Evolutionary conservation across 2,113 vertebrate genomes (phyloP).

Genomic region (Takifugu flavidus): DNA sequence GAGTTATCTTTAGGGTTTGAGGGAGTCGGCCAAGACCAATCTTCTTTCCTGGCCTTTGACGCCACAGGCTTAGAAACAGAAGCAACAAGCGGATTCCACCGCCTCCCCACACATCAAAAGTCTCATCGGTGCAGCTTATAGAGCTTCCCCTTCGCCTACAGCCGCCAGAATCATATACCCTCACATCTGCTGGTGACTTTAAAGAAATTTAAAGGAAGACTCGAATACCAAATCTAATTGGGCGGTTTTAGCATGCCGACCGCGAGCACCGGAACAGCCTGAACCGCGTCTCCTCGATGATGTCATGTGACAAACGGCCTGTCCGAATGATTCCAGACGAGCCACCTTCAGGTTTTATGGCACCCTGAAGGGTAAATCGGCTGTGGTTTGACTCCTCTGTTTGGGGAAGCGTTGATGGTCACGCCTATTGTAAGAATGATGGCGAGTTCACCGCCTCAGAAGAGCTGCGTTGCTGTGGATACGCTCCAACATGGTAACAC

Average conservation of each 20-base stretch:
- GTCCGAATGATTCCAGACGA: constrained; percentile 22
- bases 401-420: constrained; percentile 44
- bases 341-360: constrained; percentile 24
- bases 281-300: constrained; percentile 8
- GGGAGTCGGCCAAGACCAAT: constrained; percentile 36
- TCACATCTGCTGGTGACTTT: constrained; percentile 32
- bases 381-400: constrained; percentile 11
- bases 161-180: constrained; percentile 30
- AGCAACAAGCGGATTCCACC: constrained; percentile 36
- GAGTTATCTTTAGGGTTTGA: constrained; percentile 35
- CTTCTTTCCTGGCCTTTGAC: constrained; percentile 46
- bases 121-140: constrained; percentile 46
- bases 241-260: too few relatives aligned
- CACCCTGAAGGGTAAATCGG: constrained; percentile 22
- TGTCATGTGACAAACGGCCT: constrained; percentile 5
- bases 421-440: constrained; percentile 44
- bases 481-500: constrained; percentile 53
- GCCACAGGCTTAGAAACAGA: constrained; percentile 52
- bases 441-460: constrained; percentile 50
- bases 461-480: constrained; percentile 37
- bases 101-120: constrained; percentile 56
- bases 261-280: constrained; percentile 4
- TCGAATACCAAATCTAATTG: constrained; percentile 17
- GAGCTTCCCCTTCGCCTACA: constrained; percentile 26
- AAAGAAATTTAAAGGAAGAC: constrained; percentile 23